Percentiles rank a stretch among this genome's conserved stretches.
Evolutionary conservation across 2,797 vertebrate genomes (phyloP).

Genomic region (Echiichthys vipera): DNA sequence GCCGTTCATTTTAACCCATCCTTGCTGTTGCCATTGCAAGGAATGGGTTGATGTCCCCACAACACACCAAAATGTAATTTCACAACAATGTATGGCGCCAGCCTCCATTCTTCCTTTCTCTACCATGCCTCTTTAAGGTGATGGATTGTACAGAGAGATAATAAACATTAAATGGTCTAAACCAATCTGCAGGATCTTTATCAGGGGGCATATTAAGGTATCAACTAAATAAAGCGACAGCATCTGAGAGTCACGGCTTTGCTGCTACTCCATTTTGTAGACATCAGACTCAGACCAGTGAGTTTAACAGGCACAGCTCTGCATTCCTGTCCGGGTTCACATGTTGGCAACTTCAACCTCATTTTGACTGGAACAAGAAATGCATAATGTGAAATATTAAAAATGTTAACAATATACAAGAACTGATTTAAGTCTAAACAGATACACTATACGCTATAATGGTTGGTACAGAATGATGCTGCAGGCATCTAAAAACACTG

Average conservation of each 20-base stretch:
- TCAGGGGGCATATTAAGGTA: background rate
- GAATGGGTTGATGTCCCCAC: background rate
- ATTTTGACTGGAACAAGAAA: background rate
- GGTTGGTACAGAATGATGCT: background rate
- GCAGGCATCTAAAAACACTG: background rate
- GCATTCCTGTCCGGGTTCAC: too few relatives aligned
- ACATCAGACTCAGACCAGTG: too few relatives aligned
- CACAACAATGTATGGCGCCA: background rate
- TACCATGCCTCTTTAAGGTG: slow-evolving; percentile 8
- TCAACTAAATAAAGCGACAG: background rate
- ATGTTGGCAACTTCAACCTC: too few relatives aligned
- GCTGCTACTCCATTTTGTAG: background rate
- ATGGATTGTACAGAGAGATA: background rate
- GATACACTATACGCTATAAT: too few relatives aligned
- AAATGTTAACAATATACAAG: too few relatives aligned
- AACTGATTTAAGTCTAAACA: too few relatives aligned
- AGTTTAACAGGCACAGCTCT: background rate
- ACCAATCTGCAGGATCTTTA: background rate
- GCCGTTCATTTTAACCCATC: slow-evolving; percentile 25
- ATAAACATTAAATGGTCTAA: background rate
- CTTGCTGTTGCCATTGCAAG: background rate
- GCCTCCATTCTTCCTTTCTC: background rate
- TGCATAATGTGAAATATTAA: background rate
- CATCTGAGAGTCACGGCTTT: background rate
- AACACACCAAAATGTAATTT: background rate